Conservation (phyloP, 2,888 invertebrate species). For the Abscondita cerata region DNA sequence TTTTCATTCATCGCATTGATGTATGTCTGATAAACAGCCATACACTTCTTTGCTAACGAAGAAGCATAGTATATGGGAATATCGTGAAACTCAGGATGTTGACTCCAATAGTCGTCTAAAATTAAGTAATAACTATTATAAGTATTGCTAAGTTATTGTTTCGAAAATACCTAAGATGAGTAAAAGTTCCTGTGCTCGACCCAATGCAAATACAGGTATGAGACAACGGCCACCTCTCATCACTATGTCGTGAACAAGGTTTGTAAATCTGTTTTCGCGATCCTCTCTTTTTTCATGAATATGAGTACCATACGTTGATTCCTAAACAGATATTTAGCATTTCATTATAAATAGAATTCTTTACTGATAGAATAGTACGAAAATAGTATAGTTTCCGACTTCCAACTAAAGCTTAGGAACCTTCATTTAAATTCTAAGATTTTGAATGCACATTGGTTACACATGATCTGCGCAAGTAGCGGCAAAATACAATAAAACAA, state of each 20-base stretch:
- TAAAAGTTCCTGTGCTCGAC: conserved; percentile 94
- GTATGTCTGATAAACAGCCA: conserved; percentile 99
- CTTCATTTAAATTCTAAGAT: too few relatives aligned
- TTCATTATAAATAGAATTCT: too few relatives aligned
- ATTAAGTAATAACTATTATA: background rate
- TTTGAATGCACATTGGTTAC: too few relatives aligned
- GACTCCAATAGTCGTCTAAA: conserved; percentile 96
- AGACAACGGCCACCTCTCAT: conserved; percentile 96
- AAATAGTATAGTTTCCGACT: too few relatives aligned
- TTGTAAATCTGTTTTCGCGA: conserved; percentile 92
- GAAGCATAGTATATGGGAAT: conserved; percentile 99
- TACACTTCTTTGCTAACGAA: conserved; percentile 98
- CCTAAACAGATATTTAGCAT: too few relatives aligned
- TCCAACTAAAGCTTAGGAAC: too few relatives aligned
- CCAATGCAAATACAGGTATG: conserved; percentile 98
- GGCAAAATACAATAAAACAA: too few relatives aligned
- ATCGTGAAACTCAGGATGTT: conserved; percentile 96
- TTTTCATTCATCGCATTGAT: conserved; percentile 99
- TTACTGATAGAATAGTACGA: too few relatives aligned
- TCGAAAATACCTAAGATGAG: conserved; percentile 77
- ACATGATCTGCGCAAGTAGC: too few relatives aligned
- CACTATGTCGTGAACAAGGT: conserved; percentile 94
- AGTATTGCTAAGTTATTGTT: background rate
- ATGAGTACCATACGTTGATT: conserved; percentile 99
- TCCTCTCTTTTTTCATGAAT: conserved; percentile 99